Base-by-base conservation (phyloP, 2,888 invertebrate genomes). In the Clostera curtula region DNA sequence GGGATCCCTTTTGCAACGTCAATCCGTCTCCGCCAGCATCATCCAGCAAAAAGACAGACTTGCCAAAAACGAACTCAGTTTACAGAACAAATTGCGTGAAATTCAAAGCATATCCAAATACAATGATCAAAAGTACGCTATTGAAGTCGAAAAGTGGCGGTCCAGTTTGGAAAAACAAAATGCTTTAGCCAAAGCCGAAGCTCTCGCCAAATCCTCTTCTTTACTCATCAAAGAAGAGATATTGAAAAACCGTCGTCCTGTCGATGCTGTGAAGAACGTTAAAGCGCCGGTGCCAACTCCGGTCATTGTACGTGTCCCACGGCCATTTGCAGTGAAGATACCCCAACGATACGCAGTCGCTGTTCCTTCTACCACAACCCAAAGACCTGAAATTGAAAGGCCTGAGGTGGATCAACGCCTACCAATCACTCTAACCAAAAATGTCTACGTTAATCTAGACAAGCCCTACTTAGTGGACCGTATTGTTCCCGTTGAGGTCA, bases 31-130 rank as follows among this genome's bases (percentile, higher is more conserved):
- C 5, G 43, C 45, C 18, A 29, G 29, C 3, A 46, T 50, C 11
- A 24, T 30, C 10, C 37, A 46, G 25, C 48, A 47, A 20, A 55
- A 47, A 25, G 43, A 48, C 35, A 45, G 47, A 18, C 28, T 48
- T 3, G 14, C 43, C n/a, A 39, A 44, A 22, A 36, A 36, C 8
- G 55, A 57, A 19, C 24, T 42, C 8, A 32, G 40, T 14, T 42
- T 55, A 3, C 42, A 55, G 14, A 28, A 34, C 9, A 47, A 43
- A 30, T 29, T 56, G 10, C 39, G 48, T 13, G 50, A 58, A 17
- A 28, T 64, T 2, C 55, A 71, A 62, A 41, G 68, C 34, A 43
- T 67, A 29, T 34, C 62, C 0, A 62, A 68, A 34, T 64, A 71
- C 37, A 68, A 62, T 22, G 54, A 56, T 6, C 55, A 52, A 20